These are phyloP conservation scores for Micropoecilia bifurca DNA, from an alignment of 2,797 vertebrate species.

Conservation along the genomic window DNA sequence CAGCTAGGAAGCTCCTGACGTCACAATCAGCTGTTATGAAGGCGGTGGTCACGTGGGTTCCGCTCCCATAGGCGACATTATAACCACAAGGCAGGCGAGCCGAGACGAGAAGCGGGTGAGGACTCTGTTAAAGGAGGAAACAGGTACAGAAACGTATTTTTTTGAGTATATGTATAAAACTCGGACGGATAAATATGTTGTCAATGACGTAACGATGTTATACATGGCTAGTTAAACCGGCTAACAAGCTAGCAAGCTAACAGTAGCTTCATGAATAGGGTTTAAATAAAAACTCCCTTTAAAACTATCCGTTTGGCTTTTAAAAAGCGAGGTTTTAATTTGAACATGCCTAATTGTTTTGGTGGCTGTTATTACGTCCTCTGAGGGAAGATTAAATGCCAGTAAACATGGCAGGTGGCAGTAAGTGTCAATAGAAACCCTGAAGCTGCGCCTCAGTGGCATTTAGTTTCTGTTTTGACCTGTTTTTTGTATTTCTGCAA, in stretches of 20 bases:
- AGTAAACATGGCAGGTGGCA: constrained; percentile 52
- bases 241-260: constrained; percentile 30
- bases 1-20: not conserved
- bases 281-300: constrained; percentile 6
- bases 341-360: not conserved
- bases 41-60: constrained; percentile 65
- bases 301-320: not conserved
- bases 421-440: constrained; percentile 12
- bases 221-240: constrained; percentile 13
- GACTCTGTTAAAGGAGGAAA: not conserved
- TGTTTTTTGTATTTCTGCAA: not conserved
- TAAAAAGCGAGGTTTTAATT: not conserved
- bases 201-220: not conserved
- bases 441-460: not conserved
- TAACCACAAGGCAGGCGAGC: constrained; percentile 57
- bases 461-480: not conserved
- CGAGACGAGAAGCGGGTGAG: constrained; percentile 9
- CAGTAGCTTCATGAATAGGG: not conserved
- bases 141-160: constrained; percentile 13
- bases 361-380: not conserved
- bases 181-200: not conserved
- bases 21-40: constrained; percentile 46
- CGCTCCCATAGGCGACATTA: constrained; percentile 69
- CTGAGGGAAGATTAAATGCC: not conserved
- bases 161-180: fast-evolving